Conservation (phyloP, 2,888 invertebrate genomes). For the Idaea aversata region DNA sequence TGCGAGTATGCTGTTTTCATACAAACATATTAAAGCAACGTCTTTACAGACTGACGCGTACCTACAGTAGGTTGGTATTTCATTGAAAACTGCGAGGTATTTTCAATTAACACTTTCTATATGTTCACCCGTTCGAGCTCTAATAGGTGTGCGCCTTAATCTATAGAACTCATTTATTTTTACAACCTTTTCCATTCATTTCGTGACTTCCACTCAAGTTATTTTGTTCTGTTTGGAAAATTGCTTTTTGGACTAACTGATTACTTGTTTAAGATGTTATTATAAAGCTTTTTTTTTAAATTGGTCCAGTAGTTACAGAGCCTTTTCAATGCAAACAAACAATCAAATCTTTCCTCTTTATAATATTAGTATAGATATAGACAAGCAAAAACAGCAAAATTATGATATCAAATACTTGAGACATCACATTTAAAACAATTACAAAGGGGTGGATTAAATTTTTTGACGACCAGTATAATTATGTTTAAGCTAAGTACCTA, state of each 20-base stretch:
- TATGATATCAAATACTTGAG: no score
- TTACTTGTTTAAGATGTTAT: not conserved
- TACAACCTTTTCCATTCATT: constrained; percentile 16
- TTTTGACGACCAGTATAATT: no score
- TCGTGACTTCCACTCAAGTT: constrained; percentile 7
- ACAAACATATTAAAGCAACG: constrained; percentile 3
- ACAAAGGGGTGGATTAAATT: no score
- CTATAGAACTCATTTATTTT: constrained; percentile 22
- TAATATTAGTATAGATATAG: no score
- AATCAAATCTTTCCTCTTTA: no score
- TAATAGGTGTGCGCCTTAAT: constrained; percentile 22
- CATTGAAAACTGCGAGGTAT: constrained; percentile 30
- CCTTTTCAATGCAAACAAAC: no score
- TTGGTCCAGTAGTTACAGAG: no score
- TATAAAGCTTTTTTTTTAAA: not conserved
- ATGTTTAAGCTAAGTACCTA: no score
- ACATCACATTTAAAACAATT: no score
- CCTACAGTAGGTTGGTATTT: not conserved
- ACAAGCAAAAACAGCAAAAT: no score
- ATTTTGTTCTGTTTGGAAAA: constrained; percentile 3
- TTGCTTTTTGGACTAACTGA: not conserved
- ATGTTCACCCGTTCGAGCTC: constrained; percentile 26
- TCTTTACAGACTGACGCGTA: constrained; percentile 15
- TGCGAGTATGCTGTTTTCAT: no score
- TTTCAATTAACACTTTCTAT: constrained; percentile 41